Base-by-base conservation (phyloP, 2,797 vertebrate genomes). In the Anabacerthia variegaticeps region DNA sequence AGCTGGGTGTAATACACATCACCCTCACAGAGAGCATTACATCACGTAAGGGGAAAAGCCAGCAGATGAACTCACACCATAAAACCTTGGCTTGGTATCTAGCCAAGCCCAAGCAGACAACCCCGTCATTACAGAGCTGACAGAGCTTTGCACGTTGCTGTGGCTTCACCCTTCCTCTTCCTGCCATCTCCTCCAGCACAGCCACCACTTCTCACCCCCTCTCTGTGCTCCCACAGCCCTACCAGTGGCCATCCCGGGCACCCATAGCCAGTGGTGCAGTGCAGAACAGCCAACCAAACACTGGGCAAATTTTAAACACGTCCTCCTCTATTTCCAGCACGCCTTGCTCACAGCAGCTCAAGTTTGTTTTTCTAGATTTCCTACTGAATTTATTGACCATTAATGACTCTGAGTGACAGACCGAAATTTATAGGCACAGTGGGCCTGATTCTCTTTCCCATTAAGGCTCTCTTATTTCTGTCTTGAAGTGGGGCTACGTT, bases 51-150 rank as follows among this genome's bases (percentile, higher is more conserved):
- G 77, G 86, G 73, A 86, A 95, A 96, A 93, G 96, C 95, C 94
- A 96, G 94, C 88, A 89, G 85, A 96, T 97, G 97, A 97, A 96
- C 88, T 97, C 95, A 97, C 92, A 65, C 88, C 92, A 54, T 92
- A 78, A 91, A 96, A 93, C 92, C 93, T 88, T 95, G 62, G 32
- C 85, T 92, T 91, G 91, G 79, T 94, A 87, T 52, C 81, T n/a
- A 75, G 95, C 96, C 96, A 96, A 97, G 72, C 77, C 88, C 77
- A 49, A 77, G 87, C 84, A 95, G 89, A 96, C 94, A 94, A 77
- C 62, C 52, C 82, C 4, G 5, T 91, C 90, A 90, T 92, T 97
- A 59, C 30, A 0, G 83, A 86, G 91, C 0, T 88, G 93, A 95
- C 87, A 82, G 83, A 88, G 72, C 68, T 81, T 44, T 6, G 22